A percentile compares a stretch with the other conserved stretches of the same genome.
phyloP scores from a whole-genome alignment of 2,888 invertebrate species.

The Yponomeuta sedellus region DNA sequence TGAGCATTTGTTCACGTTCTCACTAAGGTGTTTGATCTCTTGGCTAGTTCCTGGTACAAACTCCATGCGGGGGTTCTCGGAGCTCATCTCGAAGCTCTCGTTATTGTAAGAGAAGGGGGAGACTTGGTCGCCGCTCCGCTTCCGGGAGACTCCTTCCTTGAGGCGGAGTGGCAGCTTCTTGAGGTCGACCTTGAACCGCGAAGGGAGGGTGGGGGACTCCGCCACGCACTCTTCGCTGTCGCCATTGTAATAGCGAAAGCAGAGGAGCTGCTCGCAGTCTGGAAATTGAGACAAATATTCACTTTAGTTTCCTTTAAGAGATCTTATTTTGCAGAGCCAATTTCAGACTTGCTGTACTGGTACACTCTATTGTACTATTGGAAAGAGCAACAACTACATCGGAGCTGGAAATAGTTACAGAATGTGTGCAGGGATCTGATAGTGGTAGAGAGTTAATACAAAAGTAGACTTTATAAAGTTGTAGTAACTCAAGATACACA shows the following conservation, averaged over 20 bases:
- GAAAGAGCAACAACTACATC: too few species aligned
- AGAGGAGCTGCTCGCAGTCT: slow-evolving; percentile 82
- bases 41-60: slow-evolving; percentile 59
- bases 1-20: slow-evolving; percentile 74
- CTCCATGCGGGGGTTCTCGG: slow-evolving; percentile 60
- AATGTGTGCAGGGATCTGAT: too few species aligned
- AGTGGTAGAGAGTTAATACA: too few species aligned
- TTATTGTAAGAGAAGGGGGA: slow-evolving; percentile 69
- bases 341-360: too few species aligned
- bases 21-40: slow-evolving; percentile 68
- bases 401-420: too few species aligned
- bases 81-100: slow-evolving; percentile 72
- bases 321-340: too few species aligned
- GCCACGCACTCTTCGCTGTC: slow-evolving; percentile 79
- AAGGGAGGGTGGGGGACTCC: slow-evolving; percentile 72
- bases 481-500: too few species aligned
- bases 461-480: too few species aligned
- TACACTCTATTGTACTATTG: too few species aligned
- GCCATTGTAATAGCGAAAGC: slow-evolving; percentile 83
- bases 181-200: slow-evolving; percentile 73
- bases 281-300: slow-evolving; percentile 38
- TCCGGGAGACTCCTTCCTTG: slow-evolving; percentile 71
- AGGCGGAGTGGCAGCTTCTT: slow-evolving; percentile 75
- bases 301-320: neutral
- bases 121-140: slow-evolving; percentile 65